phyloP scores from a whole-genome alignment of 2,113 vertebrate genomes.

The Glaucidium brasilianum region DNA sequence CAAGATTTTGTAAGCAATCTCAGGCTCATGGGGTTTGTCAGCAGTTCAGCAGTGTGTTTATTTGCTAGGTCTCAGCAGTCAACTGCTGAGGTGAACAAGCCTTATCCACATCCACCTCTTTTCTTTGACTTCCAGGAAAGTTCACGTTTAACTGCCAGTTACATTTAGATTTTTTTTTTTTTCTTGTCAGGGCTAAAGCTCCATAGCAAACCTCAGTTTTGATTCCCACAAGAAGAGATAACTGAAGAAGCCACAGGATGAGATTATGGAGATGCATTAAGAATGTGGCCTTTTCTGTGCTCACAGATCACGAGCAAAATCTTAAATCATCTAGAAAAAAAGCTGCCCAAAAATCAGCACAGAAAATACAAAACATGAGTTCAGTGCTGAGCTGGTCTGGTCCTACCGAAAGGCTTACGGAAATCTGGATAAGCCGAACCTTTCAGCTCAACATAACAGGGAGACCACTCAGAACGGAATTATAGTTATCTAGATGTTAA shows the following conservation, averaged over 20 bases:
- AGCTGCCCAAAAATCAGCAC: background rate
- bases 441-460: background rate
- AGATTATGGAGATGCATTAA: background rate
- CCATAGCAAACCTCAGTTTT: background rate
- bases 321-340: background rate
- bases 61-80: background rate
- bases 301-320: background rate
- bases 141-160: background rate
- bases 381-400: background rate
- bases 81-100: background rate
- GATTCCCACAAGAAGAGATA: background rate
- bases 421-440: background rate
- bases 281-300: accelerated
- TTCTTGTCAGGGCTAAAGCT: background rate
- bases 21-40: accelerated
- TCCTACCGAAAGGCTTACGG: background rate
- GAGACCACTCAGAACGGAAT: background rate
- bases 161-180: background rate
- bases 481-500: background rate
- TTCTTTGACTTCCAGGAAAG: background rate
- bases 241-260: background rate
- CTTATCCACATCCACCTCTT: background rate
- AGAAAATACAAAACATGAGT: background rate
- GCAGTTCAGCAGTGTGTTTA: background rate
- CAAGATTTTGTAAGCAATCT: background rate